Evolutionary conservation across 37 sponge, comb jelly and placozoan genomes (phyloP).

Genomic region (Chondrosia reniformis): DNA sequence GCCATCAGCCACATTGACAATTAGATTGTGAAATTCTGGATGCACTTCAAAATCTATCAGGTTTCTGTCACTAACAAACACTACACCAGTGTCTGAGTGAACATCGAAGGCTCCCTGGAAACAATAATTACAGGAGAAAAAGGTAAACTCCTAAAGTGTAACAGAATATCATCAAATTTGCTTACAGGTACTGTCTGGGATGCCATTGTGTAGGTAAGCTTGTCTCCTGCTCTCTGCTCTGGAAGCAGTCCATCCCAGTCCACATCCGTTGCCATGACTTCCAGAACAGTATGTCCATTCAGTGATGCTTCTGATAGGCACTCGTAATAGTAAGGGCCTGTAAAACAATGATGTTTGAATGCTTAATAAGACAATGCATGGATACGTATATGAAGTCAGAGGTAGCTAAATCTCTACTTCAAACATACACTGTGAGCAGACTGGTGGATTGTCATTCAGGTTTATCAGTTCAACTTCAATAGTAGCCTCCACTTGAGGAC

Average conservation of each 20-base stretch:
- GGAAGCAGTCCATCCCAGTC: conserved; percentile 20
- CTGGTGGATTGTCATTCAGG: conserved; percentile 6
- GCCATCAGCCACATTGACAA: no score
- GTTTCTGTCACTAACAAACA: no score
- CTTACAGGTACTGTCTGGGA: conserved; percentile 4
- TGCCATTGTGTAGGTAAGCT: not conserved
- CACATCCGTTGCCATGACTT: not conserved
- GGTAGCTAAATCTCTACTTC: no score
- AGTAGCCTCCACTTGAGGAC: not conserved
- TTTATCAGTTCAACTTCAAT: conserved; percentile 4
- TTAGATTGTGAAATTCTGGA: no score
- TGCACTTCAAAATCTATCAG: no score
- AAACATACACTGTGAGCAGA: not conserved
- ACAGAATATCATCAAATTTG: no score
- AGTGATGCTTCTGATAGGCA: not conserved
- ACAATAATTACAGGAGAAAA: no score
- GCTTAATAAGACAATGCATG: not conserved
- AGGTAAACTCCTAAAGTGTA: no score
- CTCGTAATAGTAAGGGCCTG: conserved; percentile 17
- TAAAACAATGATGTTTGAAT: not conserved
- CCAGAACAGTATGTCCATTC: not conserved
- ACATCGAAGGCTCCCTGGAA: no score
- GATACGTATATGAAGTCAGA: not conserved
- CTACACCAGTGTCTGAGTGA: no score
- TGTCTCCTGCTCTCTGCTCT: not conserved